Conservation (phyloP, 2,888 invertebrate genomes). For the Plebejus melissa region DNA sequence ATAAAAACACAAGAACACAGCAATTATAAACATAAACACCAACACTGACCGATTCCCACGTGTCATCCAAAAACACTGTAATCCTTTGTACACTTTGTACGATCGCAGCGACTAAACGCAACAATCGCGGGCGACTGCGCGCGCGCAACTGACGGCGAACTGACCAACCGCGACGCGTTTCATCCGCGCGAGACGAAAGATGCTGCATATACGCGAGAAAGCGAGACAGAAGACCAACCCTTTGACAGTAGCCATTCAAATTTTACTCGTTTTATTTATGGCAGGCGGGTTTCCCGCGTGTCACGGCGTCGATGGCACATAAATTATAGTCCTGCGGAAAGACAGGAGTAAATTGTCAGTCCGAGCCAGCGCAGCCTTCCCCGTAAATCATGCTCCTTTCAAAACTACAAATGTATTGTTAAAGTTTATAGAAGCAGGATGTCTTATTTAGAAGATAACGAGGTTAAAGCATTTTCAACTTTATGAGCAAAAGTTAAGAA, state of each 20-base stretch:
- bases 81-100: conserved; percentile 44
- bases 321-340: conserved; percentile 28
- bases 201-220: conserved; percentile 43
- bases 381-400: neutral
- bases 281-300: conserved; percentile 49
- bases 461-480: neutral
- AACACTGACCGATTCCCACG: conserved; percentile 39
- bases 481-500: neutral
- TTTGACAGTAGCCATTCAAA: conserved; percentile 46
- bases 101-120: conserved; percentile 32
- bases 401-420: neutral
- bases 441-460: neutral
- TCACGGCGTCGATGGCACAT: conserved; percentile 42
- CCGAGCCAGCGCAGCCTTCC: neutral
- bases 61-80: conserved; percentile 42
- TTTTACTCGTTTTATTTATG: conserved; percentile 46
- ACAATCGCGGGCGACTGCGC: conserved; percentile 62
- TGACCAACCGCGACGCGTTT: conserved; percentile 52
- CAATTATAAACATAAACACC: neutral
- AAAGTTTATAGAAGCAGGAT: neutral
- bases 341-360: conserved; percentile 1
- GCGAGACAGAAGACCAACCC: conserved; percentile 49
- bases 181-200: conserved; percentile 47
- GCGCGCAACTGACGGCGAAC: conserved; percentile 63
- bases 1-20: conserved; percentile 7